A percentile compares a stretch with the other conserved stretches of the same genome.
phyloP scores from a whole-genome alignment of 2,888 invertebrate genomes.

The Eulithis prunata region DNA sequence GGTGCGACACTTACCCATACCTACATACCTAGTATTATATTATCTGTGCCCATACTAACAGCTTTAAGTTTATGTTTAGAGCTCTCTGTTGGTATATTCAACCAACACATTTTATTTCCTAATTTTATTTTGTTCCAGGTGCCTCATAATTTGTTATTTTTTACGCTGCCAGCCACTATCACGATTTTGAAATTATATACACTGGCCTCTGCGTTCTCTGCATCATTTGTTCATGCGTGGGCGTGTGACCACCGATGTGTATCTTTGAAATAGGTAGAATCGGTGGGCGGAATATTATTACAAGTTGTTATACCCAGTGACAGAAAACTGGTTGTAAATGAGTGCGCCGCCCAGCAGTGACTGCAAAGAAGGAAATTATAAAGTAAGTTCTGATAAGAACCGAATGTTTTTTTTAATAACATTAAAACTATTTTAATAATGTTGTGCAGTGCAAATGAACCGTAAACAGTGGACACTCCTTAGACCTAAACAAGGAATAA shows the following conservation, averaged over 20 bases:
- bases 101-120: not conserved
- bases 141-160: constrained; percentile 22
- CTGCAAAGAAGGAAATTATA: constrained; percentile 44
- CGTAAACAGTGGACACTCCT: too few relatives aligned
- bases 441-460: too few relatives aligned
- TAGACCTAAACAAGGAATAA: too few relatives aligned
- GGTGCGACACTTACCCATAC: too few relatives aligned
- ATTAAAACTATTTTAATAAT: not conserved
- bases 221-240: constrained; percentile 66
- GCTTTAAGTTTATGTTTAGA: too few relatives aligned
- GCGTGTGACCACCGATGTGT: constrained; percentile 79
- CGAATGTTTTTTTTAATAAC: constrained; percentile 39
- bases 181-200: constrained; percentile 40
- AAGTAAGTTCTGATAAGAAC: constrained; percentile 37
- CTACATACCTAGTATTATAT: too few relatives aligned
- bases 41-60: too few relatives aligned
- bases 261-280: constrained; percentile 78
- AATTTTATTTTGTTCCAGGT: constrained; percentile 10
- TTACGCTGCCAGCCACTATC: constrained; percentile 35
- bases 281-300: constrained; percentile 82
- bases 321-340: constrained; percentile 63
- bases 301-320: constrained; percentile 68
- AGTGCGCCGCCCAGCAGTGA: constrained; percentile 63
- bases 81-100: too few relatives aligned
- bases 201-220: constrained; percentile 46